A percentile compares a stretch with the other conserved stretches of the same genome.
Conservation (phyloP, 2,797 vertebrate species). For the Coendou prehensilis region DNA sequence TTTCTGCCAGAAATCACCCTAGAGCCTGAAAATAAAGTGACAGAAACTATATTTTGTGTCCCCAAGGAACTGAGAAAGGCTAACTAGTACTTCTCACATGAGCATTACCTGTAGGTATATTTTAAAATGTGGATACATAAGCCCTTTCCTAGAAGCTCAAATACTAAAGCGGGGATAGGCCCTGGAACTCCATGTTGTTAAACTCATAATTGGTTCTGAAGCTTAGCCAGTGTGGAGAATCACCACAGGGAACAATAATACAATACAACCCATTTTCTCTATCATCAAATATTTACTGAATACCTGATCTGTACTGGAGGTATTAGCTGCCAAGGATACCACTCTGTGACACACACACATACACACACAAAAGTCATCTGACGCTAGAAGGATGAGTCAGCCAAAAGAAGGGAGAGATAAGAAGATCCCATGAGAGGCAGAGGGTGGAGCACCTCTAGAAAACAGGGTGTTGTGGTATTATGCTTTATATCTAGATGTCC, state of each 20-base stretch:
- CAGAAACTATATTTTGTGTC: neutral
- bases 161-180: neutral
- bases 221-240: neutral
- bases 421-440: neutral
- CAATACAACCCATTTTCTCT: neutral
- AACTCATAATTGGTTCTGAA: neutral
- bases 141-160: neutral
- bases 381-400: neutral
- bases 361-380: too few species aligned
- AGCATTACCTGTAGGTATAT: neutral
- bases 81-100: neutral
- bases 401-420: neutral
- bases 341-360: neutral
- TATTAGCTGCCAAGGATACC: neutral
- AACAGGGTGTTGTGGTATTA: neutral
- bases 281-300: neutral
- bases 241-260: neutral
- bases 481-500: neutral
- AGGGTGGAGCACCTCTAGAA: neutral
- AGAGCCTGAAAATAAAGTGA: neutral
- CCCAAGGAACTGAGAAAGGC: neutral
- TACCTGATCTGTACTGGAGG: neutral
- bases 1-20: conserved; percentile 25
- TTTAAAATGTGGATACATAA: neutral
- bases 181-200: neutral